phyloP scores from a whole-genome alignment of 2,113 vertebrate genomes.

The Clarias macrocephalus region DNA sequence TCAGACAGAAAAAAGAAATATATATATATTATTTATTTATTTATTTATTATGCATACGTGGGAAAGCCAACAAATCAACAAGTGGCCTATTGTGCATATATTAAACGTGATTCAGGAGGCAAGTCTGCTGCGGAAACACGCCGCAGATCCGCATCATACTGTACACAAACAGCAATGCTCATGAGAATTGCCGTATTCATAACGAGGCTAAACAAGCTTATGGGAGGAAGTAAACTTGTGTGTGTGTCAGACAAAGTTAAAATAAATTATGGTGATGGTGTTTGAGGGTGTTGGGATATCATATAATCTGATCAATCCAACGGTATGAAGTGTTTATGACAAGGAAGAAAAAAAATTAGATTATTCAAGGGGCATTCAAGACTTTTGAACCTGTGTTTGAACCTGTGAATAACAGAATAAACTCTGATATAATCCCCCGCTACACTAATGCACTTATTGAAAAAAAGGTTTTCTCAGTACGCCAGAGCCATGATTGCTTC shows the following conservation, averaged over 20 bases:
- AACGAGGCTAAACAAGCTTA: not conserved
- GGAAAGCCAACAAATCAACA: conserved; percentile 23
- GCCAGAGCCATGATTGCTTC: too few relatives aligned
- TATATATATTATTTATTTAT: not conserved
- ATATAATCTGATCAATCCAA: not conserved
- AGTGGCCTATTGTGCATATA: conserved; percentile 1
- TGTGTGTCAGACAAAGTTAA: not conserved
- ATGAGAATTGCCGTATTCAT: not conserved
- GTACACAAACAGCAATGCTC: not conserved
- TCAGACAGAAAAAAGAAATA: not conserved
- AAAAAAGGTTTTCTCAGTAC: too few relatives aligned
- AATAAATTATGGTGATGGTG: not conserved
- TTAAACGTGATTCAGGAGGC: not conserved
- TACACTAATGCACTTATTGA: too few relatives aligned
- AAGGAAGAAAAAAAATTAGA: not conserved
- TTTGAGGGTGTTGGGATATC: not conserved
- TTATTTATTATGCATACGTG: not conserved
- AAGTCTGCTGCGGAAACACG: not conserved
- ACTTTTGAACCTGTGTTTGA: too few relatives aligned
- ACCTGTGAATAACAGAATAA: too few relatives aligned
- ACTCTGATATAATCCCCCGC: too few relatives aligned
- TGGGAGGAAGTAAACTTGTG: not conserved
- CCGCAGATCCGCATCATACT: not conserved
- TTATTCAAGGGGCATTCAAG: too few relatives aligned
- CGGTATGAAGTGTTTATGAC: not conserved